Conservation (phyloP, 2,797 vertebrate genomes). For the Sandelia bainsii region DNA sequence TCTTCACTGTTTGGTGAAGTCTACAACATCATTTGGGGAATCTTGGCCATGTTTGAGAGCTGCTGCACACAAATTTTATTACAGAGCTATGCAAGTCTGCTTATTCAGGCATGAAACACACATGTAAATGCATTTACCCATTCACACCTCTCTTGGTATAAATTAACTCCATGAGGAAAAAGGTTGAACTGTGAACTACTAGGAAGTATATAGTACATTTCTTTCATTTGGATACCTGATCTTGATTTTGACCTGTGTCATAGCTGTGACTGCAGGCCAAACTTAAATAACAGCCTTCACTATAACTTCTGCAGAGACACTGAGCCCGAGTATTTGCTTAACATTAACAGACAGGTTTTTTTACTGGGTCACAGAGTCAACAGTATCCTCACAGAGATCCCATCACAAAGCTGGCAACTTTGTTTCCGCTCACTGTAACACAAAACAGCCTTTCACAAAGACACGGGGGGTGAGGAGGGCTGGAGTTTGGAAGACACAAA, state of each 20-base stretch:
- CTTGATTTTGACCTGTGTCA: background rate
- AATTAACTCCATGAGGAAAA: slow-evolving; percentile 6
- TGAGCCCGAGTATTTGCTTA: slow-evolving; percentile 50
- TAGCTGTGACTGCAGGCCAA: slow-evolving; percentile 12
- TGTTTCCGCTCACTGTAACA: slow-evolving; percentile 59
- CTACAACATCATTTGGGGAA: background rate
- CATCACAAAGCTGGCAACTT: slow-evolving; percentile 70
- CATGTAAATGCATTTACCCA: background rate
- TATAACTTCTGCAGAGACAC: slow-evolving; percentile 40
- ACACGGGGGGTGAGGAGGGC: background rate
- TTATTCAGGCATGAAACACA: background rate
- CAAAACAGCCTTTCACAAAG: slow-evolving; percentile 66
- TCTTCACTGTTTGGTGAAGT: too few species aligned
- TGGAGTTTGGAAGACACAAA: slow-evolving; percentile 27
- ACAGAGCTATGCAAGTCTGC: slow-evolving; percentile 9
- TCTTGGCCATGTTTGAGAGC: too few species aligned
- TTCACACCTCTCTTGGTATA: slow-evolving; percentile 22
- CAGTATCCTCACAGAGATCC: slow-evolving; percentile 63
- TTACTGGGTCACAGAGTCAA: slow-evolving; percentile 64
- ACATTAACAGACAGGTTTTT: slow-evolving; percentile 38
- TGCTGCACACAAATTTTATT: background rate
- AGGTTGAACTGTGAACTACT: background rate
- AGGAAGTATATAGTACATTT: background rate
- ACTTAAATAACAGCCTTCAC: slow-evolving; percentile 42
- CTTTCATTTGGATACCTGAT: slow-evolving; percentile 11